A percentile compares a stretch with the other conserved stretches of the same genome.
These are phyloP conservation scores for Octomys mimax DNA, from an alignment of 2,797 vertebrate species.

Conservation along the genomic window DNA sequence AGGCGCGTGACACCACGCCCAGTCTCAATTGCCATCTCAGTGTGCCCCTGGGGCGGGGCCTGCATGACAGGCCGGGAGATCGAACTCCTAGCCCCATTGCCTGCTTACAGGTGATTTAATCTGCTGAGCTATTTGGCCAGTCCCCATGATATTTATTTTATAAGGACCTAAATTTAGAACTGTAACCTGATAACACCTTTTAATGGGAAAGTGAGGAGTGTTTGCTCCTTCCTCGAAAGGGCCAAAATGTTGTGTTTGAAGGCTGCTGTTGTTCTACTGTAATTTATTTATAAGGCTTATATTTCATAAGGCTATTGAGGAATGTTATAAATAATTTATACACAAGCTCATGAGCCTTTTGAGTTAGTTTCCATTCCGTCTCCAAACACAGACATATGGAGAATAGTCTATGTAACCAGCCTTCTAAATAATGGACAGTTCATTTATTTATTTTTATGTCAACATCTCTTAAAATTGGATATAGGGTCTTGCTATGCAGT, in stretches of 20 bases:
- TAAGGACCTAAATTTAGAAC: conserved; percentile 38
- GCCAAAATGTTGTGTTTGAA: neutral
- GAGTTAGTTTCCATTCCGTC: neutral
- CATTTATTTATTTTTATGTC: neutral
- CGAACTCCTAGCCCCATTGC: no score
- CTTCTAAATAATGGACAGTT: neutral
- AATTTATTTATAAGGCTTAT: neutral
- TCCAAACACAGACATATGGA: neutral
- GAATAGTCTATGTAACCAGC: neutral
- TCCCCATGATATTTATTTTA: neutral
- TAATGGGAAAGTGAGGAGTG: neutral
- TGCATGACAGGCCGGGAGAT: no score
- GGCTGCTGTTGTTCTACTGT: neutral
- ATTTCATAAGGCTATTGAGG: neutral
- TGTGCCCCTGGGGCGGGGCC: no score
- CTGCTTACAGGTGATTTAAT: no score
- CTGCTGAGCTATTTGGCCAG: no score
- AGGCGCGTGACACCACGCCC: no score
- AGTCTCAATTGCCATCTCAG: no score
- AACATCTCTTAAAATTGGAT: no score
- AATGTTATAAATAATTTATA: conserved; percentile 20
- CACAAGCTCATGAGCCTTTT: neutral
- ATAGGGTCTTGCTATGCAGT: no score
- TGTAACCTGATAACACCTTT: conserved; percentile 7
- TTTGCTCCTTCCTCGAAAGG: neutral